A percentile compares a stretch with the other conserved stretches of the same genome.
Evolutionary conservation across 2,113 vertebrate species (phyloP).

Genomic region (Corydoras maculifer): DNA sequence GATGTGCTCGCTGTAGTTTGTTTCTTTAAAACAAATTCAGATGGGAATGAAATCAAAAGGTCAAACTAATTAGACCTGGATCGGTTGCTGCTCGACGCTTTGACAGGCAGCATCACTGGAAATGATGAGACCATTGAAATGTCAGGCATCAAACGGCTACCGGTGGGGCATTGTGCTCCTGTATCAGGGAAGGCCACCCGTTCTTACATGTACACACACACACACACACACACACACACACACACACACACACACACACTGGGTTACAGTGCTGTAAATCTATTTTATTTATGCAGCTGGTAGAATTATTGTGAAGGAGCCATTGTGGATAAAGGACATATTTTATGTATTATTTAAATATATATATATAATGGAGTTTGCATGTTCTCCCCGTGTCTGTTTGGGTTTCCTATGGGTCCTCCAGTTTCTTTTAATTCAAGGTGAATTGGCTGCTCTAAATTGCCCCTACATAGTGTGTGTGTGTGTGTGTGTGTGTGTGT

Average conservation of each 20-base stretch:
- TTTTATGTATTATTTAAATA: too few species aligned
- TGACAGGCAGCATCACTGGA: conserved; percentile 24
- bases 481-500: too few species aligned
- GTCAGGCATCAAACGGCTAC: conserved; percentile 31
- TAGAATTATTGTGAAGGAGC: too few species aligned
- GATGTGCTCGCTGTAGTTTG: neutral
- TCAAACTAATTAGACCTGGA: conserved; percentile 28
- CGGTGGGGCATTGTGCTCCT: neutral
- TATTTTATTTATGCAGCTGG: too few species aligned
- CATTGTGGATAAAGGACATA: too few species aligned
- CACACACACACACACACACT: neutral
- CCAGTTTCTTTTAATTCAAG: too few species aligned
- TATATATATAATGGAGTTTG: too few species aligned
- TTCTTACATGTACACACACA: neutral
- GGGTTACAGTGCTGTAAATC: too few species aligned
- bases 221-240: conserved; percentile 11
- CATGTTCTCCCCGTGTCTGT: too few species aligned
- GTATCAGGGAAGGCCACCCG: neutral
- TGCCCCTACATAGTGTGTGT: too few species aligned
- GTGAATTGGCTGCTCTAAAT: too few species aligned
- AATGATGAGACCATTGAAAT: conserved; percentile 30
- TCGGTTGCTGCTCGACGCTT: conserved; percentile 9
- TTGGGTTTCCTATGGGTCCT: too few species aligned
- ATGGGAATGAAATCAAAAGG: conserved; percentile 20
- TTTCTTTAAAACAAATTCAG: conserved; percentile 7